These are phyloP conservation scores for Dendrolimus kikuchii DNA, from an alignment of 1,140 invertebrate species.

Conservation along the genomic window DNA sequence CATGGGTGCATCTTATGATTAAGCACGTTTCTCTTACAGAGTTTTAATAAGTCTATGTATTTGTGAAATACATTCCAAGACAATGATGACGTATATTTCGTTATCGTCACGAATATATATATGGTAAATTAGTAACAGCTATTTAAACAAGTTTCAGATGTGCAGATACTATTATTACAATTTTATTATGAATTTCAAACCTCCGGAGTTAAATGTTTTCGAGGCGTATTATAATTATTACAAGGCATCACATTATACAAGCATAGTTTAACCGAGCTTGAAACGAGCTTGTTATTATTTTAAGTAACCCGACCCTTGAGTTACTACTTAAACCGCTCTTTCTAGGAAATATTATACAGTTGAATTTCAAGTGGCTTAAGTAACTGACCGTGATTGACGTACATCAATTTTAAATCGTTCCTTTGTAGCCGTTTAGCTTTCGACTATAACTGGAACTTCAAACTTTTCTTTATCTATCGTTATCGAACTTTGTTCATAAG, in stretches of 20 bases:
- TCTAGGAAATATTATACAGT: constrained; percentile 20
- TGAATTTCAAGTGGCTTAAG: constrained; percentile 16
- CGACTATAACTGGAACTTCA: not conserved
- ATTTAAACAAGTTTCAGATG: too few species aligned
- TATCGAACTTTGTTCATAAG: constrained; percentile 26
- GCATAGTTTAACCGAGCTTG: constrained; percentile 5
- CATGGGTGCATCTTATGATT: too few species aligned
- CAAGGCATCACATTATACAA: constrained; percentile 9
- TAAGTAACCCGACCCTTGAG: constrained; percentile 21
- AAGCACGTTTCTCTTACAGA: too few species aligned
- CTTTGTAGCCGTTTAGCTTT: not conserved
- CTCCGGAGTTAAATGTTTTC: too few species aligned
- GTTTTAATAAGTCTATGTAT: too few species aligned
- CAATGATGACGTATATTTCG: not conserved
- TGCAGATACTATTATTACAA: too few species aligned
- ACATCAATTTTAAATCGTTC: not conserved
- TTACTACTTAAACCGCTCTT: constrained; percentile 7
- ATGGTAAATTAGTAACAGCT: too few species aligned
- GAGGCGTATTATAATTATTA: not conserved
- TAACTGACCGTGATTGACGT: constrained; percentile 11
- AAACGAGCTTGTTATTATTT: constrained; percentile 19
- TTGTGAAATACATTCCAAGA: too few species aligned
- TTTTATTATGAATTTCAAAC: too few species aligned
- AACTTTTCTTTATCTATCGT: not conserved
- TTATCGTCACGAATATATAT: not conserved